Base-by-base conservation (phyloP, 2,888 invertebrate genomes). In the Baccha elongata region DNA sequence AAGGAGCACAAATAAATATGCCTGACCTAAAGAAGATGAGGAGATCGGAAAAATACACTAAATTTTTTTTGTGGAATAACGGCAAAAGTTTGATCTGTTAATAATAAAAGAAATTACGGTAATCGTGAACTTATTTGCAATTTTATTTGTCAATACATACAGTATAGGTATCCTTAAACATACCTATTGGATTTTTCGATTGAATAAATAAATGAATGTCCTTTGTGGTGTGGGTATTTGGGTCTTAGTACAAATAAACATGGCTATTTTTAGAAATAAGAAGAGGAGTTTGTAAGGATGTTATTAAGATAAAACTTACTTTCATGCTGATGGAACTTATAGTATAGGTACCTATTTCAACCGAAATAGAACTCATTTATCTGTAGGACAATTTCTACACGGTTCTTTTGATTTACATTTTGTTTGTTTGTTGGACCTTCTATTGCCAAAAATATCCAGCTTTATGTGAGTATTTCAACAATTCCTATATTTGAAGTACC, bases 51-150 rank as follows among this genome's bases (percentile, higher is more conserved):
- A 75, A 35, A 52, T 55, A 42, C 48, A 64, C 48, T 68, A 74
- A 67, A 60, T 32, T 72, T 72, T 52, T 55, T 48, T 11, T n/a
- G 23, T 35, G 13, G 42, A 5, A 23, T 17, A 23, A 35, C 26
- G 13, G 37, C 2, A 35, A 69, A 69, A 58, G 74, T 80, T 80
- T 74, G 80, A 80, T 80, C 80, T 80, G 62, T 68, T 62, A 60
- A 79, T 68, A 75, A 76, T 64, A 69, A 64, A 69, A 48, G 62
- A 23, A 64, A 76, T 71, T 50, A 48, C 40, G 8, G 68, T 69
- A 64, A 74, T 74, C 50, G 74, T 58, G 68, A 62, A 80, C 68
- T 74, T 26, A 74, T 80, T 68, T 60, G 74, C 53, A 26, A 69
- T 74, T 80, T 74, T 32, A 55, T 55, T 64, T 48, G 35, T 15